phyloP scores from a whole-genome alignment of 2,888 invertebrate species.

The Ichneumoninae sp. region DNA sequence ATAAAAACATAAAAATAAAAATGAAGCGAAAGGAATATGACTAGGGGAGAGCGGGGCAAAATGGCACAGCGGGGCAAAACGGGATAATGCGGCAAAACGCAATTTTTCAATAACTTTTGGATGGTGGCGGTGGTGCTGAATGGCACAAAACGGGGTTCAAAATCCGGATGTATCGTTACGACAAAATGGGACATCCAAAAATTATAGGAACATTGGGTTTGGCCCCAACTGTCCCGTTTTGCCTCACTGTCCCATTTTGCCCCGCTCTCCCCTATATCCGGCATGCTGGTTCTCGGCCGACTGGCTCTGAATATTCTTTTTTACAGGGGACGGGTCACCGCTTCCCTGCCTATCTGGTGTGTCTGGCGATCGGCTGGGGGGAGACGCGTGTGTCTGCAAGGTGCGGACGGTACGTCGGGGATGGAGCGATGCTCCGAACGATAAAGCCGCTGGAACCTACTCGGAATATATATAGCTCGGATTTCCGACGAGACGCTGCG shows the following conservation, averaged over 20 bases:
- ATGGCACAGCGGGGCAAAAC: too few relatives aligned
- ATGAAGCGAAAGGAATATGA: slow-evolving; percentile 15
- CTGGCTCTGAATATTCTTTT: background rate
- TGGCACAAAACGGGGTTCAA: too few relatives aligned
- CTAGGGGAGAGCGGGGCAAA: background rate
- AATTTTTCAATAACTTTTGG: too few relatives aligned
- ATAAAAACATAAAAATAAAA: background rate
- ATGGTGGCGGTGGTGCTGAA: too few relatives aligned
- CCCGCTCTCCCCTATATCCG: background rate
- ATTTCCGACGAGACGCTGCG: slow-evolving; percentile 15
- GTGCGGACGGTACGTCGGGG: background rate
- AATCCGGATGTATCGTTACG: too few relatives aligned
- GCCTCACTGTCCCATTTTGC: too few relatives aligned
- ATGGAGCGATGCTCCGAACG: background rate
- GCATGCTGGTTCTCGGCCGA: background rate
- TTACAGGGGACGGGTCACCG: background rate
- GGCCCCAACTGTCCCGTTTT: too few relatives aligned
- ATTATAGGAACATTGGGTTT: too few relatives aligned
- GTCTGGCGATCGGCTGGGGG: background rate
- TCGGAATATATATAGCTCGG: slow-evolving; percentile 8
- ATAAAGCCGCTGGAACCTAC: slow-evolving; percentile 13
- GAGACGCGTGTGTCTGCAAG: background rate
- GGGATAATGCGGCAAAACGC: too few relatives aligned
- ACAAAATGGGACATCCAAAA: too few relatives aligned
- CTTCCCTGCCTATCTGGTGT: background rate